A percentile compares a stretch with the other conserved stretches of the same genome.
Evolutionary conservation across 2,113 vertebrate species (phyloP).

Genomic region (Megaceryle maxima): DNA sequence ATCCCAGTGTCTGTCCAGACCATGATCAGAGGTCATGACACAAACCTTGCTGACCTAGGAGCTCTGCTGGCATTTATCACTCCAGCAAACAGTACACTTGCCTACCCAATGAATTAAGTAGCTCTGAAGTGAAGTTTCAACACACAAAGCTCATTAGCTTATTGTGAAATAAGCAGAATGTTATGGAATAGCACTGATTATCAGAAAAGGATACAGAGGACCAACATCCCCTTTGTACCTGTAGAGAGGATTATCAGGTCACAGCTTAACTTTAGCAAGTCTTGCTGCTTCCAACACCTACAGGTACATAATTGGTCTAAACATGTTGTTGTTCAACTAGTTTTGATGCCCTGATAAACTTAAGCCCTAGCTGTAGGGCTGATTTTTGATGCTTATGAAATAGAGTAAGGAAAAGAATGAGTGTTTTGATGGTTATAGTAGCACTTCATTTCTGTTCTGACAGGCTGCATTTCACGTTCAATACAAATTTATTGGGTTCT

Average conservation of each 20-base stretch:
- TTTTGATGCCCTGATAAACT: neutral
- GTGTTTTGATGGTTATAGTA: neutral
- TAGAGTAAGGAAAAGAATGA: neutral
- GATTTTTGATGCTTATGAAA: neutral
- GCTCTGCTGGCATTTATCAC: neutral
- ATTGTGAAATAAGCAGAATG: constrained; percentile 23
- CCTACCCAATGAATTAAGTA: neutral
- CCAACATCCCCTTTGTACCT: neutral
- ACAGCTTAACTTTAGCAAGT: neutral
- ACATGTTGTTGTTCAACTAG: neutral
- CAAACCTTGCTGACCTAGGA: constrained; percentile 1
- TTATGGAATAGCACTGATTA: neutral
- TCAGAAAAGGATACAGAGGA: neutral
- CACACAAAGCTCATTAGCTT: neutral
- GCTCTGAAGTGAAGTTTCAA: constrained; percentile 18
- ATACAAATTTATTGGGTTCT: neutral
- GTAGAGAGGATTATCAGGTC: neutral
- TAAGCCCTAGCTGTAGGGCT: neutral
- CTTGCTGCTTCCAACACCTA: neutral
- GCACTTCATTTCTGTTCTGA: neutral
- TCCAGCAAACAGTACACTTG: neutral
- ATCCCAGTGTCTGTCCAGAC: neutral
- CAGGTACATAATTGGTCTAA: neutral
- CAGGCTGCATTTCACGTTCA: neutral
- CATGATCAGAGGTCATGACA: neutral